phyloP scores from a whole-genome alignment of 2,888 invertebrate species.

The Drosophila anomelani region DNA sequence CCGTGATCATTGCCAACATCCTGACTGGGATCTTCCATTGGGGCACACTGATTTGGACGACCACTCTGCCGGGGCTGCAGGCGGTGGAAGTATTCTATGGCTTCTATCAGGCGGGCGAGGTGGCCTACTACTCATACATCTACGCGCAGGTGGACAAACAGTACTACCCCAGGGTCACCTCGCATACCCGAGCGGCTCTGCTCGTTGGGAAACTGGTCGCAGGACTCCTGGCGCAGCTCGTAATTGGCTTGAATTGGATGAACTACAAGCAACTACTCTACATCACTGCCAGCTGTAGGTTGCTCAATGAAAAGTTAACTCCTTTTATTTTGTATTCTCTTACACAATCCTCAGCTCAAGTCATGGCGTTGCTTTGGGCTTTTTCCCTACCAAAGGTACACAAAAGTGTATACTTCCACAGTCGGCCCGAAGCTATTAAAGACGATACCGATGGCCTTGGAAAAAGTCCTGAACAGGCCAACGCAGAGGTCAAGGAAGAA shows the following conservation, averaged over 20 bases:
- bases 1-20: slow-evolving; percentile 91
- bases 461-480: slow-evolving; percentile 3
- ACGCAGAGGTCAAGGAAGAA: not conserved
- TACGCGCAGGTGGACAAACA: slow-evolving; percentile 92
- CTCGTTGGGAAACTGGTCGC: slow-evolving; percentile 89
- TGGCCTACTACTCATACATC: slow-evolving; percentile 97
- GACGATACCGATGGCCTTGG: not conserved
- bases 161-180: slow-evolving; percentile 90
- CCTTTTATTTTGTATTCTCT: no score
- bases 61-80: slow-evolving; percentile 89
- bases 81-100: slow-evolving; percentile 90
- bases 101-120: slow-evolving; percentile 93
- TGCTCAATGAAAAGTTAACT: not conserved
- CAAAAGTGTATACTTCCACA: slow-evolving; percentile 88
- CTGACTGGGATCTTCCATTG: slow-evolving; percentile 90
- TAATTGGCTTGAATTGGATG: slow-evolving; percentile 87
- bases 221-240: slow-evolving; percentile 87
- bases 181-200: slow-evolving; percentile 89
- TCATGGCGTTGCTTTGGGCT: slow-evolving; percentile 87
- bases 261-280: slow-evolving; percentile 89
- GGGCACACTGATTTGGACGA: slow-evolving; percentile 91
- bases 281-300: slow-evolving; percentile 87
- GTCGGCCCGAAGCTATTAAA: slow-evolving; percentile 46
- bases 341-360: slow-evolving; percentile 85
- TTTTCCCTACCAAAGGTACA: slow-evolving; percentile 88